Base-by-base conservation (phyloP, 2,113 vertebrate genomes). In the Sigmodon hispidus region DNA sequence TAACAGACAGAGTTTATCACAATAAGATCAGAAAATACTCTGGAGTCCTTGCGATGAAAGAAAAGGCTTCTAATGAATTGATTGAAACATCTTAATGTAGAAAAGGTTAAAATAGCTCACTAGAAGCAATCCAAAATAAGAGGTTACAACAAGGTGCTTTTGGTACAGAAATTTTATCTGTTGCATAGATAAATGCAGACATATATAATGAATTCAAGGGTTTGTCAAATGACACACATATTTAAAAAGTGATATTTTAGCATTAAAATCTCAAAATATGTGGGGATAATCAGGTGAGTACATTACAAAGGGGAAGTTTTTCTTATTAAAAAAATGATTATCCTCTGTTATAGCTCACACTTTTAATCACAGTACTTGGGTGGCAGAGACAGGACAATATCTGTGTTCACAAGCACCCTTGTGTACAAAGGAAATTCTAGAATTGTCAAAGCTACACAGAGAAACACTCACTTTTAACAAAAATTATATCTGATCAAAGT, bases 261-360 rank as follows among this genome's bases (percentile, higher is more conserved):
- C 36, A 70, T n/a, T 17, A 73, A 43, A 70, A 70, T n/a, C 17
- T 45, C 22, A 73, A 13, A 73, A 73, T 73, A 72, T 26, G 10
- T 73, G n/a, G 22, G 0, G 5, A 1, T 73, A 4, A 22, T 45
- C 22, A 43, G 22, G 4, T 26, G 4, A 73, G 10, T 45, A 4
- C 12, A 43, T 73, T 26, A 10, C 17, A 43, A 45, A 17, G 24
- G 22, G 10, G 11, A 73, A 22, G 40, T 43, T 7, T 43, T 0
- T 43, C 3, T 24, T 73, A 12, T 26, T 45, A 1, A n/a, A 70
- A n/a, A n/a, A 9, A 21, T n/a, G 17, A 4, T 70, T 70, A 70
- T 70, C 34, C 17, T n/a, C 15, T 72, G 19, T 45, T 45, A 43
- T 29, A 2, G 0, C 1, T 6, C 73, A 50, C 21, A 16, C 1